A percentile compares a stretch with the other conserved stretches of the same genome.
Conservation (phyloP, 2,113 vertebrate species). For the Leucoraja erinaceus region DNA sequence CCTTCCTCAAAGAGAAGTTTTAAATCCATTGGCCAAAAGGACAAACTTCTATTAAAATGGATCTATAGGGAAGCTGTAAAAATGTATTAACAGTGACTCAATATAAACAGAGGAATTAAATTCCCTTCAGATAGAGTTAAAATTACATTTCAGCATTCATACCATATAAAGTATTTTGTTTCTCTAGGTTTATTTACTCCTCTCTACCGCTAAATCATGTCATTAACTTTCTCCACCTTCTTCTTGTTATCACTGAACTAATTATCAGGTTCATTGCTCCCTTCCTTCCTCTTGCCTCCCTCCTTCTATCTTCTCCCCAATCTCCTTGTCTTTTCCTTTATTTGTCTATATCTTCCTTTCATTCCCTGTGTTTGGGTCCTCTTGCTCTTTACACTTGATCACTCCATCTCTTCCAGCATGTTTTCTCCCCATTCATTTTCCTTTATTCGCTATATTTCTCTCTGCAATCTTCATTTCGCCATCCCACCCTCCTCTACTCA, state of each 20-base stretch:
- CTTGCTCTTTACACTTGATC: too few species aligned
- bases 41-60: neutral
- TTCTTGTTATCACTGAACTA: neutral
- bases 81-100: neutral
- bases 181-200: neutral
- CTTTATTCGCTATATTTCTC: neutral
- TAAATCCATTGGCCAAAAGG: slow-evolving; percentile 8
- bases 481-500: neutral
- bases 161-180: neutral
- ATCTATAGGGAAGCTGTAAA: neutral
- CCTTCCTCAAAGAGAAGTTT: too few species aligned
- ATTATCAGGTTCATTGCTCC: too few species aligned
- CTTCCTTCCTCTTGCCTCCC: neutral
- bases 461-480: neutral
- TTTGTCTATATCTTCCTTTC: too few species aligned
- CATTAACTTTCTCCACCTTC: neutral
- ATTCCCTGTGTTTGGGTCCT: neutral
- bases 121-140: neutral
- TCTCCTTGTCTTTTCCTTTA: neutral
- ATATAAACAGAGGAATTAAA: neutral
- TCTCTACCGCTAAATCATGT: too few species aligned
- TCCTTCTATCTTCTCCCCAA: neutral
- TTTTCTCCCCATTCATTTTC: too few species aligned
- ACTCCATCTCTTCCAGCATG: neutral
- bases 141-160: neutral